phyloP scores from a whole-genome alignment of 2,113 vertebrate genomes.

The Xiphophorus maculatus region DNA sequence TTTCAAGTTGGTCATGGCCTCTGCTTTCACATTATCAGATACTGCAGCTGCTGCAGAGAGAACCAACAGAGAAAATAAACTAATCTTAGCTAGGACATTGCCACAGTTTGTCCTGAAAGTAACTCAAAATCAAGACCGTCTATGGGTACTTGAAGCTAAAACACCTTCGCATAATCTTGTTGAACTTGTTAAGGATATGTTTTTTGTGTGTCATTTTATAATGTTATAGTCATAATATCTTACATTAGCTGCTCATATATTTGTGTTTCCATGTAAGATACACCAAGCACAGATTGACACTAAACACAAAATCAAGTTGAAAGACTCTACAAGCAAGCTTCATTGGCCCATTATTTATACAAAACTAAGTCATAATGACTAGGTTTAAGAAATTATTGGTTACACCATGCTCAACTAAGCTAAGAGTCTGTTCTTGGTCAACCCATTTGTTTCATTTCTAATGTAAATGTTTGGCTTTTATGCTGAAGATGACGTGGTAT shows the following conservation, averaged over 20 bases:
- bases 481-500: no score
- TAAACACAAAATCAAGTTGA: no score
- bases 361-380: no score
- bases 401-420: no score
- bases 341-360: no score
- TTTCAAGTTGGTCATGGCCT: slow-evolving; percentile 50
- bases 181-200: background rate
- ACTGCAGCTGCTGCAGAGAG: slow-evolving; percentile 29
- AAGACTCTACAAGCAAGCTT: no score
- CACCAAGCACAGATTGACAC: no score
- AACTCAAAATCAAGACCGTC: background rate
- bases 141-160: background rate
- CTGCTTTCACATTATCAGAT: slow-evolving; percentile 57
- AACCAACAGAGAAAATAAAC: background rate
- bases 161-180: background rate
- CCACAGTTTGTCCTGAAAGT: background rate
- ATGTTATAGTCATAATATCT: background rate
- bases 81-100: background rate
- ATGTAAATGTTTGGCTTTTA: no score
- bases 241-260: background rate
- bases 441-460: no score
- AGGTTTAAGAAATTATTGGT: no score
- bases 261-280: background rate
- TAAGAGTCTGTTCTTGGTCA: no score
- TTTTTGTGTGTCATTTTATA: background rate